Evolutionary conservation across 1,140 invertebrate species (phyloP).

Genomic region (Hypsibius dujardini): DNA sequence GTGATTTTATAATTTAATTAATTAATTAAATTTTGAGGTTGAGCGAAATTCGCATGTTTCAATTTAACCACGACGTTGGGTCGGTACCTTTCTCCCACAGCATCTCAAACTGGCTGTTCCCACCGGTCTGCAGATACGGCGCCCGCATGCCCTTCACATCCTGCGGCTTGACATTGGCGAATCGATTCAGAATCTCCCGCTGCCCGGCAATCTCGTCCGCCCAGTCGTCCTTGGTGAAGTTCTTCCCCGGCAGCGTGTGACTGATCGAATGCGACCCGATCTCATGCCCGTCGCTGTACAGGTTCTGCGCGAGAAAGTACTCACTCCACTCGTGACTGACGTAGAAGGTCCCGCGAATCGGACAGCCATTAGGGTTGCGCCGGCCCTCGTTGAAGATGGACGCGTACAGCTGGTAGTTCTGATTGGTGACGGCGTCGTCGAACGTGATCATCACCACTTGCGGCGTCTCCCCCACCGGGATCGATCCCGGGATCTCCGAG

Average conservation of each 20-base stretch:
- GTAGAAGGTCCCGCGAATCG: slow-evolving; percentile 38
- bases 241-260: slow-evolving; percentile 43
- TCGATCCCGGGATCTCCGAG: slow-evolving; percentile 62
- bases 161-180: slow-evolving; percentile 64
- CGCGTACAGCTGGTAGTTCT: slow-evolving; percentile 33
- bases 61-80: not conserved
- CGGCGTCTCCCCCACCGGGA: slow-evolving; percentile 46
- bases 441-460: slow-evolving; percentile 80
- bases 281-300: slow-evolving; percentile 35
- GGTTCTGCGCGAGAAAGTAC: slow-evolving; percentile 34
- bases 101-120: slow-evolving; percentile 90
- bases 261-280: slow-evolving; percentile 37
- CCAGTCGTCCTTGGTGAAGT: slow-evolving; percentile 83
- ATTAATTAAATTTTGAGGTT: not conserved
- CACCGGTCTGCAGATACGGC: slow-evolving; percentile 55
- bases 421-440: slow-evolving; percentile 80
- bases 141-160: slow-evolving; percentile 77
- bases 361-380: slow-evolving; percentile 36
- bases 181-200: slow-evolving; percentile 67
- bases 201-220: slow-evolving; percentile 71
- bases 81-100: slow-evolving; percentile 48
- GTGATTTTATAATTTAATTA: not conserved
- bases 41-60: not conserved
- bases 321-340: slow-evolving; percentile 38
- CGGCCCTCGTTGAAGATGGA: slow-evolving; percentile 26